A percentile compares a stretch with the other conserved stretches of the same genome.
Conservation (phyloP, 2,797 vertebrate species). For the Trachops cirrhosus region DNA sequence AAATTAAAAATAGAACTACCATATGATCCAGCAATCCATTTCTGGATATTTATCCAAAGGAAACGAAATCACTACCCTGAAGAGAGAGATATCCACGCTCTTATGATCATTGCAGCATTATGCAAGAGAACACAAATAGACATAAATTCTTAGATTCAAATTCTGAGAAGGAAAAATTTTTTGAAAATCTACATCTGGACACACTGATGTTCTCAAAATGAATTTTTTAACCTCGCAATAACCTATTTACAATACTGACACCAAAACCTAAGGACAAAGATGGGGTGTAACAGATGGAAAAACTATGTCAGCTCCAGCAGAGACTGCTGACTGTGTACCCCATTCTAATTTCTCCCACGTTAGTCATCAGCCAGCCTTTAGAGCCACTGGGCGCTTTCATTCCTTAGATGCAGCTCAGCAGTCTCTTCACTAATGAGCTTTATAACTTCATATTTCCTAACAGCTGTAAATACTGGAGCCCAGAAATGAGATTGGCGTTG, state of each 20-base stretch:
- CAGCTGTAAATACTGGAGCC: neutral
- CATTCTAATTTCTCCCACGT: neutral
- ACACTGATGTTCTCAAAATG: neutral
- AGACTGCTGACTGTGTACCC: neutral
- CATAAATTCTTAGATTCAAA: neutral
- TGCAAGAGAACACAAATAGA: neutral
- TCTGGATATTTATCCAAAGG: neutral
- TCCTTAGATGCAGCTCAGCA: neutral
- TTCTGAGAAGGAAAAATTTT: neutral
- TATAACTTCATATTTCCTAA: neutral
- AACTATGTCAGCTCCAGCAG: neutral
- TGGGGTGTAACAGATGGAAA: neutral
- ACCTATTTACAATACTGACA: neutral
- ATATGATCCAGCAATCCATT: neutral
- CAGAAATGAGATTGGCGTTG: neutral
- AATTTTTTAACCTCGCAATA: neutral
- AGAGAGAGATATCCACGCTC: neutral
- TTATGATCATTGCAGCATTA: neutral
- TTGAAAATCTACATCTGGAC: neutral
- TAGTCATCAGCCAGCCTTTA: neutral
- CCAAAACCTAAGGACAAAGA: neutral
- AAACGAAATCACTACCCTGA: neutral
- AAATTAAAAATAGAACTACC: neutral
- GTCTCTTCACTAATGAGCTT: neutral
- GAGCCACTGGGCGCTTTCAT: neutral